Evolutionary conservation across 2,888 invertebrate species (phyloP), one percentile per base, ranked within the genome.

Genomic region (Dynastes tityus): DNA sequence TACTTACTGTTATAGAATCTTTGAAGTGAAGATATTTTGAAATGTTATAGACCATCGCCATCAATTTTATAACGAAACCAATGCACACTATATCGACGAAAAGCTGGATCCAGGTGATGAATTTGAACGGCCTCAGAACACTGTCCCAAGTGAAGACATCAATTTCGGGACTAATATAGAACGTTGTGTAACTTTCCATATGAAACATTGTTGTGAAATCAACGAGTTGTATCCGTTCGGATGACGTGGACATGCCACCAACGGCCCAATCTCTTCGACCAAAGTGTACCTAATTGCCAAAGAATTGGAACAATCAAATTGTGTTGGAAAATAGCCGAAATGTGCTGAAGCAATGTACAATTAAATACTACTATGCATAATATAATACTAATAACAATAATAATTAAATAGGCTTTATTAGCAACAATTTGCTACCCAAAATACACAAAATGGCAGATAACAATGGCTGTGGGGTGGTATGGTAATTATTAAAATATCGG

Each of bases 151-250:
- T 55, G 1, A 40, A 16, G 1, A 16, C 0, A 11, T 65, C 40
- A 11, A 53, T 40, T 27, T 65, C 16, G 2, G 78, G 55, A 45
- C 51, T 65, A 2, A 73, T 58, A 13, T 77, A 79, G 29, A 77
- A 73, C 0, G 77, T 73, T 2, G 79, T 77, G n/a, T 76, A 79
- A 32, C 79, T 77, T 45, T 79, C 79, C 79, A 79, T 79, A 65
- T 79, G 77, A 11, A 79, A 13, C 79, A 79, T 79, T 32, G 73
- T 65, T 13, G 79, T 79, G 16, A 79, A 79, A 65, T 79, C 79
- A 2, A 55, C 73, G 4, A 77, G 16, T 11, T 55, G 73, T 49
- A 58, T 37, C 64, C 79, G 32, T 67, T 76, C 79, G 6, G 65
- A 77, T 16, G 76, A 73, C 2, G 51, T 76, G 8, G 79, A 77